A percentile compares a stretch with the other conserved stretches of the same genome.
phyloP scores from a whole-genome alignment of 2,797 vertebrate species.

The Rousettus madagascariensis region DNA sequence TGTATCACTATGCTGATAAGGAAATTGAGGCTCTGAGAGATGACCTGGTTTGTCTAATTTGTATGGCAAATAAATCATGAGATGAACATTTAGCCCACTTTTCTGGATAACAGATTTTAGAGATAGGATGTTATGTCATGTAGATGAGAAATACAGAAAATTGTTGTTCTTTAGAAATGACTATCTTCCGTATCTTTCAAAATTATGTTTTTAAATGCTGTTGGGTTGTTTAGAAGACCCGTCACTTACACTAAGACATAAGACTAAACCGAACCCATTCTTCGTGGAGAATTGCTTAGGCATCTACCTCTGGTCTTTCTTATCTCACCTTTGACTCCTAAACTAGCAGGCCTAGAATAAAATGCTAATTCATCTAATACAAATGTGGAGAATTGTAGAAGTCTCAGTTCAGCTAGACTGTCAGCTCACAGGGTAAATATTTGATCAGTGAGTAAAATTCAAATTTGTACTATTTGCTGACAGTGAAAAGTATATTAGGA shows the following conservation, averaged over 20 bases:
- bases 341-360: conserved; percentile 27
- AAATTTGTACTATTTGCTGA: conserved; percentile 77
- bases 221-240: background rate
- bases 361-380: conserved; percentile 72
- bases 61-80: background rate
- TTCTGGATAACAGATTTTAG: conserved; percentile 25
- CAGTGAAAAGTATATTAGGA: conserved; percentile 81
- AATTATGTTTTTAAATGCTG: background rate
- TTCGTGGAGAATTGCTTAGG: background rate
- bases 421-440: conserved; percentile 77
- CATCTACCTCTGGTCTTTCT: background rate
- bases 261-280: background rate
- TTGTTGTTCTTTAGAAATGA: conserved; percentile 23
- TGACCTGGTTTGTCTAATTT: background rate
- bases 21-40: background rate
- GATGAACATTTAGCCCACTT: background rate
- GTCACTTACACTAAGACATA: background rate
- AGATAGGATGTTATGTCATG: background rate
- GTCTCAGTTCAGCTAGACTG: conserved; percentile 66
- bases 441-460: conserved; percentile 80
- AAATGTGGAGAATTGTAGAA: conserved; percentile 65
- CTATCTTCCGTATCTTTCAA: background rate
- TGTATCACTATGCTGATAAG: background rate
- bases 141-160: background rate
- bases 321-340: background rate